These are phyloP conservation scores for Thaleichthys pacificus DNA, from an alignment of 2,797 vertebrate species.

Conservation along the genomic window DNA sequence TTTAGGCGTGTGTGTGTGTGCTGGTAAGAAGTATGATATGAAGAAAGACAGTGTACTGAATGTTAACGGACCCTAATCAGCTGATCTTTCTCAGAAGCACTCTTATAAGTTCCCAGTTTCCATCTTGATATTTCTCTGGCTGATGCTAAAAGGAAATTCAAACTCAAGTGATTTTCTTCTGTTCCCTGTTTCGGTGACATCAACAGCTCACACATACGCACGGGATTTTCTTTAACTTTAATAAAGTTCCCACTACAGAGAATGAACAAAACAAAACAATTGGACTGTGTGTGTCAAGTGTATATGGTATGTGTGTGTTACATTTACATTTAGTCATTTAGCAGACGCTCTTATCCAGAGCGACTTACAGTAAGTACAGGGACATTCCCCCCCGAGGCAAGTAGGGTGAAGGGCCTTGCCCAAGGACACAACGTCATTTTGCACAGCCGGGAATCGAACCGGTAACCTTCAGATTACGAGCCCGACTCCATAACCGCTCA, in stretches of 20 bases:
- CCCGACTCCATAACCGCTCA: too few relatives aligned
- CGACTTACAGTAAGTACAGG: too few relatives aligned
- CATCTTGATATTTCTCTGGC: slow-evolving; percentile 61
- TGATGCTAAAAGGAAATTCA: slow-evolving; percentile 67
- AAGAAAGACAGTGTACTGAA: slow-evolving; percentile 51
- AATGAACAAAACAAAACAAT: background rate
- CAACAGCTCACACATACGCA: slow-evolving; percentile 31
- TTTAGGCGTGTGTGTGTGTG: slow-evolving; percentile 35
- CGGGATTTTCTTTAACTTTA: background rate
- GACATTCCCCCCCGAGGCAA: too few relatives aligned
- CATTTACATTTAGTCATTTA: too few relatives aligned
- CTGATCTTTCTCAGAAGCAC: slow-evolving; percentile 47
- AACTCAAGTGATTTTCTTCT: slow-evolving; percentile 51
- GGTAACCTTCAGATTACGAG: too few relatives aligned
- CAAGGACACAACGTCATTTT: too few relatives aligned
- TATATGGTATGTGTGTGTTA: background rate
- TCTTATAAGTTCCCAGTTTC: slow-evolving; percentile 58
- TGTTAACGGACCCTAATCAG: slow-evolving; percentile 53
- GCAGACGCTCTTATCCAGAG: too few relatives aligned
- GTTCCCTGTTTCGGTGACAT: slow-evolving; percentile 42
- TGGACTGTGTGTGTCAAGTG: background rate
- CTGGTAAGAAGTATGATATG: slow-evolving; percentile 31
- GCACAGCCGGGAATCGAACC: too few relatives aligned
- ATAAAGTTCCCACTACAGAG: background rate
- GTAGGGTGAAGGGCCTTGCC: too few relatives aligned